These are phyloP conservation scores for Xestia rhomboidea DNA, from an alignment of 2,888 invertebrate species.

Conservation along the genomic window DNA sequence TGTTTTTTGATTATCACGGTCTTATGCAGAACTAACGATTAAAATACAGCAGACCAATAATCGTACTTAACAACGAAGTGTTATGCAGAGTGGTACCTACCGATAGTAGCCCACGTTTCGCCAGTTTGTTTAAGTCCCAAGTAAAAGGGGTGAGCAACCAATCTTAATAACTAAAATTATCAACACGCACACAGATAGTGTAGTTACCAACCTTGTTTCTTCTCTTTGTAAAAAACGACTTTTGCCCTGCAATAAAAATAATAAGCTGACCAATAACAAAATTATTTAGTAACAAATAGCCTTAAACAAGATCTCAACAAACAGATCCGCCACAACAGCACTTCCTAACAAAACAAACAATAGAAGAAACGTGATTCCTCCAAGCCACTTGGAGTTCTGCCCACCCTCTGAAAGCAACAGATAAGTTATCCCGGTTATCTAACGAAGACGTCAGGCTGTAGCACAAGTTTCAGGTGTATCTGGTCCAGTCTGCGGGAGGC, in stretches of 20 bases:
- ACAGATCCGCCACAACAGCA: constrained; percentile 18
- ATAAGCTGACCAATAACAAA: neutral
- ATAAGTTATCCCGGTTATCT: constrained; percentile 55
- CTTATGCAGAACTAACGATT: neutral
- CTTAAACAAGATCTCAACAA: neutral
- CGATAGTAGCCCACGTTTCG: neutral
- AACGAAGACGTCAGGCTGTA: constrained; percentile 39
- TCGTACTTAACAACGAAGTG: neutral
- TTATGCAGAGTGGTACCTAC: neutral
- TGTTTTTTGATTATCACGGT: neutral
- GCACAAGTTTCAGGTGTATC: constrained; percentile 59
- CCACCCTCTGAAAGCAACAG: constrained; percentile 44
- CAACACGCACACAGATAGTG: neutral
- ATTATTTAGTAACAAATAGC: neutral
- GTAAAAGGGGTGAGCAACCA: neutral
- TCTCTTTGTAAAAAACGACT: neutral
- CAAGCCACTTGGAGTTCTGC: constrained; percentile 43
- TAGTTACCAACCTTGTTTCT: neutral
- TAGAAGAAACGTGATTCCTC: constrained; percentile 23
- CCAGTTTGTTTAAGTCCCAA: neutral
- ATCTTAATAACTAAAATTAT: neutral
- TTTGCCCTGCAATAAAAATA: neutral
- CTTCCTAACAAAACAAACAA: constrained; percentile 17
- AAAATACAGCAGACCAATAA: neutral
- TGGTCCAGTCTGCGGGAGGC: constrained; percentile 20